These are phyloP conservation scores for Venustaconcha ellipsiformis DNA, from an alignment of 1,140 invertebrate species.

Conservation along the genomic window DNA sequence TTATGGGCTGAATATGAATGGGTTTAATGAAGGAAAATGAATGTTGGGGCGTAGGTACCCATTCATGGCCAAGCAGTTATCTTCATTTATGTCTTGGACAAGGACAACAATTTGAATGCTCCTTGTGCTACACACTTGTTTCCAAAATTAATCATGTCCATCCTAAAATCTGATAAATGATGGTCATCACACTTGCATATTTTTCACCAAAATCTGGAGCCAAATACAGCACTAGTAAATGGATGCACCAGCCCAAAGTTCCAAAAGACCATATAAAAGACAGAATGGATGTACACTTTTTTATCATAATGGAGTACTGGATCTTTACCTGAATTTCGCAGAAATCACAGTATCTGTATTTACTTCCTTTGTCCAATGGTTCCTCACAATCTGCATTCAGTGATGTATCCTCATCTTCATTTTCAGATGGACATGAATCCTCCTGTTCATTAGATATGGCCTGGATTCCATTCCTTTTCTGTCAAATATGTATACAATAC, in stretches of 20 bases:
- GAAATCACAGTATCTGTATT: conserved; percentile 60
- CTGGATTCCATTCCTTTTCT: not conserved
- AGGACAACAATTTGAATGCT: too few relatives aligned
- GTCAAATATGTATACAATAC: not conserved
- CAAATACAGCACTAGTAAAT: not conserved
- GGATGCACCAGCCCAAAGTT: not conserved
- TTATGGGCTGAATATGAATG: too few relatives aligned
- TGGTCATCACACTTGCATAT: not conserved
- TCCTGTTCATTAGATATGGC: not conserved
- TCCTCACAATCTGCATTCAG: conserved; percentile 4
- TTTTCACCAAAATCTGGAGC: not conserved
- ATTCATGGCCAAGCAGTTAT: too few relatives aligned
- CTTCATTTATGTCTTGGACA: too few relatives aligned
- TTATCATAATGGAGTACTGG: not conserved
- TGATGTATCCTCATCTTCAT: not conserved
- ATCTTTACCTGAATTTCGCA: conserved; percentile 59
- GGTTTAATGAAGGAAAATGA: too few relatives aligned
- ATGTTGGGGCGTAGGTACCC: too few relatives aligned
- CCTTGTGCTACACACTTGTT: too few relatives aligned
- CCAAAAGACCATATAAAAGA: not conserved
- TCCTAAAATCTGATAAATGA: too few relatives aligned
- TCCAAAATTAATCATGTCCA: too few relatives aligned
- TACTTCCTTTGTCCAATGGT: conserved; percentile 24
- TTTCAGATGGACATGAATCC: conserved; percentile 2
- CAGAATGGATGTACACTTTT: not conserved